Percentiles rank a stretch among this genome's conserved stretches.
Conservation (phyloP, 2,797 vertebrate genomes). For the Allobates femoralis region DNA sequence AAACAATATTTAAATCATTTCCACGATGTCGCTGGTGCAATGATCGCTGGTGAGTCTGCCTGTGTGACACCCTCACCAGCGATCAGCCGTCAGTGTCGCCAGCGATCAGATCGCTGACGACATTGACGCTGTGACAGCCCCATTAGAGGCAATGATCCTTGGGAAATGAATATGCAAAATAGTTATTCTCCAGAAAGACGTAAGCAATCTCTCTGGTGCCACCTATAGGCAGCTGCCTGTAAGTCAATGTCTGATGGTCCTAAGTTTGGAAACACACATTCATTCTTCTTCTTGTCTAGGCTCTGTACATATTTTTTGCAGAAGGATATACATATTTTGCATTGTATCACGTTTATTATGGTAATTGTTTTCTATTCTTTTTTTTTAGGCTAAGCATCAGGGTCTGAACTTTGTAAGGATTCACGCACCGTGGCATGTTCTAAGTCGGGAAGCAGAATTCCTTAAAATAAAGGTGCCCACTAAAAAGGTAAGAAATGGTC, state of each 20-base stretch:
- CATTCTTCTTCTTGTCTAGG: neutral
- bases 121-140: too few species aligned
- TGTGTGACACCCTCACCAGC: too few species aligned
- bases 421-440: conserved; percentile 92
- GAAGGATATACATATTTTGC: neutral
- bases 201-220: neutral
- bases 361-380: conserved; percentile 29
- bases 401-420: conserved; percentile 87
- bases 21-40: too few species aligned
- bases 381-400: conserved; percentile 83
- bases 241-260: neutral
- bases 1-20: too few species aligned
- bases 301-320: too few species aligned
- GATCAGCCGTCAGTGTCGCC: too few species aligned
- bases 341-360: neutral
- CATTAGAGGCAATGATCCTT: neutral
- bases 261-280: neutral
- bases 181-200: neutral
- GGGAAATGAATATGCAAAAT: neutral
- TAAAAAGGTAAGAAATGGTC: conserved; percentile 85
- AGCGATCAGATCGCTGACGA: too few species aligned
- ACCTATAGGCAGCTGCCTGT: neutral
- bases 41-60: too few species aligned
- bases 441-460: conserved; percentile 95
- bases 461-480: conserved; percentile 98